Base-by-base conservation (phyloP, 1,140 invertebrate species). In the Zaprionus capensis region DNA sequence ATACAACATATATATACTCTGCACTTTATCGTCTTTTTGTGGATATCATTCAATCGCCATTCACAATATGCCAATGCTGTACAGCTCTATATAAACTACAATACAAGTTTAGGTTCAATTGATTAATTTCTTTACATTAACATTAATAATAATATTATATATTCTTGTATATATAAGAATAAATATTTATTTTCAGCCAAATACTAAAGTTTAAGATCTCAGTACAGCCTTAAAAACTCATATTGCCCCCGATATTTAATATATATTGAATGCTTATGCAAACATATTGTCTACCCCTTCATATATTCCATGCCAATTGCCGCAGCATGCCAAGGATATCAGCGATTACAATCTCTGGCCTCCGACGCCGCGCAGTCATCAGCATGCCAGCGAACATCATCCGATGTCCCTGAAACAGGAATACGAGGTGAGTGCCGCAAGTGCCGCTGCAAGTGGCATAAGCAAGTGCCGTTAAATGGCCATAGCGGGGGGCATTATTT, bases 331-430 rank as follows among this genome's bases (percentile, higher is more conserved):
- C 91, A 94, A 95, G 93, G 94, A 94, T 74, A 93, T 95, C 91
- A 71, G 85, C 57, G 94, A 95, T 92, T 95, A 95, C 85, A 94
- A 94, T 85, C 94, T 94, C 93, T 95, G 94, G 94, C 94, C 94
- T 49, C 94, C 94, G 62, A 94, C 92, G 49, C 88, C 94, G 91
- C 93, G 94, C 71, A 94, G 94, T 71, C 92, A 94, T 77, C 84
- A 87, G 78, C 84, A 90, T 90, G 84, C 84, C 78, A 87, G 81
- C 75, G 84, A 87, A 64, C 84, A 87, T 74, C 84, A 87, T 59
- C 84, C 84, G 74, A 95, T 95, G 94, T 93, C 94, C 83, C 94
- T 95, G 93, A 95, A 95, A 84, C 94, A 95, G 91, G 94, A 94
- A 91, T 95, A 95, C 84, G 94, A 95, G 94, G 94, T 95, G 93